A percentile compares a stretch with the other conserved stretches of the same genome.
Conservation (phyloP, 2,113 vertebrate genomes). For the Burhinus bistriatus region DNA sequence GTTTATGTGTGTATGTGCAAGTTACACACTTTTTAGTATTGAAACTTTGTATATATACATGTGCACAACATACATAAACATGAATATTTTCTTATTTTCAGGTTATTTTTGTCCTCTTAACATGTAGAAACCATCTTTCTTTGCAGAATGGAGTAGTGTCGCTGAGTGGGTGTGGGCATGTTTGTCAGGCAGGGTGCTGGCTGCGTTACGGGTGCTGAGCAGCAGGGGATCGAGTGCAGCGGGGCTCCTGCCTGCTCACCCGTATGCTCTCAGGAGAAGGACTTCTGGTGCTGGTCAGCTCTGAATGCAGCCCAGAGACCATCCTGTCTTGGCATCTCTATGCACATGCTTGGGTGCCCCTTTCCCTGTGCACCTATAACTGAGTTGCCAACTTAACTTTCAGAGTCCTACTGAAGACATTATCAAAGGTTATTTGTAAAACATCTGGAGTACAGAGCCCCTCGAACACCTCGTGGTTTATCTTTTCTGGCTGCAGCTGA, state of each 20-base stretch:
- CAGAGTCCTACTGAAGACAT: not conserved
- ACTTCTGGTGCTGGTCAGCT: not conserved
- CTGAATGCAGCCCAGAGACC: not conserved
- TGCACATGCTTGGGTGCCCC: not conserved
- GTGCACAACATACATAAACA: not conserved
- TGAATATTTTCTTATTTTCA: not conserved
- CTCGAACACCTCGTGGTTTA: fast-evolving
- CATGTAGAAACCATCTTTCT: not conserved
- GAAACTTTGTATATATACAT: fast-evolving
- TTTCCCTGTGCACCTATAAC: not conserved
- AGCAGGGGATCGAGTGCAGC: fast-evolving
- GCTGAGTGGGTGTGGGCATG: not conserved
- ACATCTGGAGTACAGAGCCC: not conserved
- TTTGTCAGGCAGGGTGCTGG: no score
- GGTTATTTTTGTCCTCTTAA: not conserved
- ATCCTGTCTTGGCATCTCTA: not conserved
- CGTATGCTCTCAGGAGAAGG: not conserved
- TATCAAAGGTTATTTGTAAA: not conserved
- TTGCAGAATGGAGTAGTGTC: not conserved
- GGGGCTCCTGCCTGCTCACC: not conserved
- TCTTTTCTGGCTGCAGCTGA: not conserved
- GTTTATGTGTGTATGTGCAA: not conserved
- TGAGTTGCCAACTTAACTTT: not conserved
- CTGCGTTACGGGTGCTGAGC: not conserved
- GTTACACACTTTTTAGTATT: not conserved